These are phyloP conservation scores for Cephalopholis sonnerati DNA, from an alignment of 2,113 vertebrate species.

Conservation along the genomic window DNA sequence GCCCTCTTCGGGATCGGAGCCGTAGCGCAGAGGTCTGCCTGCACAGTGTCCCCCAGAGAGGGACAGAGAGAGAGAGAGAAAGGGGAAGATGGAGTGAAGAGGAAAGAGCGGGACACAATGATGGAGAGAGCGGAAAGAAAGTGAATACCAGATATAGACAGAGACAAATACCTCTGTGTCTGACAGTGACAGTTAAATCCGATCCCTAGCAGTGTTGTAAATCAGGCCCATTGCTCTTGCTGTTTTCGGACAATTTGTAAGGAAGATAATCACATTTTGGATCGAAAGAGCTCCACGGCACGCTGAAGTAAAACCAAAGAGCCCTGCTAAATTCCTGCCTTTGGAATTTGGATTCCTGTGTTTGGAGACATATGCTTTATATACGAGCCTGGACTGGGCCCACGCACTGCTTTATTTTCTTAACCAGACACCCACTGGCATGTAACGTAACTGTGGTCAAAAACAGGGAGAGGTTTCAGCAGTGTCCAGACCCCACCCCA, in stretches of 20 bases:
- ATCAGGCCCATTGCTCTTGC: constrained; percentile 20
- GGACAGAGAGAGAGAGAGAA: constrained; percentile 38
- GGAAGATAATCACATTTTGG: constrained; percentile 61
- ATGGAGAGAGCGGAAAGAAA: constrained; percentile 54
- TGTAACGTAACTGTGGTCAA: constrained; percentile 65
- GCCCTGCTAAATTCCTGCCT: constrained; percentile 53
- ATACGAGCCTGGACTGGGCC: constrained; percentile 57
- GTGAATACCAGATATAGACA: constrained; percentile 40
- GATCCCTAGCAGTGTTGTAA: constrained; percentile 28
- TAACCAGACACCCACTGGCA: constrained; percentile 64
- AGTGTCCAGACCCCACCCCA: constrained; percentile 50
- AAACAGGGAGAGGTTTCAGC: constrained; percentile 51
- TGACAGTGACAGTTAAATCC: constrained; percentile 42
- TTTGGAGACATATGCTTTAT: constrained; percentile 72
- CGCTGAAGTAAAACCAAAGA: constrained; percentile 56
- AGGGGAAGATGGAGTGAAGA: constrained; percentile 44
- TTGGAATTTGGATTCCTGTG: constrained; percentile 60
- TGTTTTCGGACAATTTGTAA: constrained; percentile 61
- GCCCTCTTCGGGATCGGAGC: constrained; percentile 44
- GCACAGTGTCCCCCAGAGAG: constrained; percentile 41
- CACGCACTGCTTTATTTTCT: constrained; percentile 71
- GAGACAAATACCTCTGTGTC: constrained; percentile 50
- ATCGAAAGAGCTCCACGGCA: constrained; percentile 31
- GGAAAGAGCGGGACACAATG: constrained; percentile 43
- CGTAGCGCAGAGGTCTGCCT: constrained; percentile 23